phyloP scores from a whole-genome alignment of 2,113 vertebrate genomes.

The Caranx ignobilis region DNA sequence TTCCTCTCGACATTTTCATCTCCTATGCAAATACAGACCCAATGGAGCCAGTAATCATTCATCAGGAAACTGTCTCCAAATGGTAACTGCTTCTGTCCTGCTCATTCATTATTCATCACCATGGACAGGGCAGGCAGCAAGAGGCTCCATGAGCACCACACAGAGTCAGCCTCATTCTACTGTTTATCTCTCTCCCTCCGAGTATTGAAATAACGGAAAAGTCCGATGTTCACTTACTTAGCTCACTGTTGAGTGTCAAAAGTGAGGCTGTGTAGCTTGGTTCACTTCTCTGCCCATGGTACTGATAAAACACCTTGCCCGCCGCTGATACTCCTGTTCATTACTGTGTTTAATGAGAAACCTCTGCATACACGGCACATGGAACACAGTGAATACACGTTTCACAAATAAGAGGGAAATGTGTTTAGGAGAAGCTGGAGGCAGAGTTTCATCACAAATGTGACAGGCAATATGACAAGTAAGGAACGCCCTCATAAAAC shows the following conservation, averaged over 20 bases:
- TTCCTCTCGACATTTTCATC: conserved; percentile 82
- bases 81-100: conserved; percentile 79
- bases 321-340: conserved; percentile 69
- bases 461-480: conserved; percentile 43
- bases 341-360: conserved; percentile 75
- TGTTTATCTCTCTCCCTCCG: conserved; percentile 64
- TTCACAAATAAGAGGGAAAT: conserved; percentile 58
- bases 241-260: conserved; percentile 41
- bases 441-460: conserved; percentile 56
- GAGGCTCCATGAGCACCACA: conserved; percentile 66
- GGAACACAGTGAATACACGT: conserved; percentile 32
- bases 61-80: conserved; percentile 83
- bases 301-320: conserved; percentile 72
- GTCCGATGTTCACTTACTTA: conserved; percentile 54
- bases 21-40: conserved; percentile 85
- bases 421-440: conserved; percentile 52
- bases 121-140: conserved; percentile 73
- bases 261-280: conserved; percentile 40
- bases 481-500: conserved; percentile 55
- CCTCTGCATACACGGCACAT: conserved; percentile 26
- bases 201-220: conserved; percentile 57
- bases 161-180: conserved; percentile 51
- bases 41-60: conserved; percentile 83
- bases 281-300: conserved; percentile 45
- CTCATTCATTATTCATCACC: conserved; percentile 85